phyloP scores from a whole-genome alignment of 2,888 invertebrate genomes.

The Apocheima hispidaria region DNA sequence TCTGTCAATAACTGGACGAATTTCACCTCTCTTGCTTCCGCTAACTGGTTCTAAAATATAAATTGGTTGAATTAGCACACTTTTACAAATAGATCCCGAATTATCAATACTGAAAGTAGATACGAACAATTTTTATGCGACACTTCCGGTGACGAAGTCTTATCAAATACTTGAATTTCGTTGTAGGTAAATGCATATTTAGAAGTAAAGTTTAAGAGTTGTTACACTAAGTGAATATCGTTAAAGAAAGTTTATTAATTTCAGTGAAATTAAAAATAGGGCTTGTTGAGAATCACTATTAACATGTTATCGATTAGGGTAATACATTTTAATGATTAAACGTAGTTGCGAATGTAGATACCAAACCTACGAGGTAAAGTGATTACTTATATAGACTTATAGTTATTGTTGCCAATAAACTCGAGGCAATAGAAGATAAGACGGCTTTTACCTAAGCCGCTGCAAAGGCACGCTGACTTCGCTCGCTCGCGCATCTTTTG shows the following conservation, averaged over 20 bases:
- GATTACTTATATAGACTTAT: background rate
- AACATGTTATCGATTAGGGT: constrained; percentile 4
- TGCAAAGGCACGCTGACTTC: too few relatives aligned
- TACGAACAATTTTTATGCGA: background rate
- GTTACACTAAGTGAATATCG: too few relatives aligned
- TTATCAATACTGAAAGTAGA: background rate
- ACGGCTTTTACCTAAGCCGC: background rate
- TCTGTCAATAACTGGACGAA: constrained; percentile 70
- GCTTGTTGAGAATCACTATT: background rate
- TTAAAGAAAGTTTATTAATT: background rate
- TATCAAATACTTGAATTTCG: constrained; percentile 5
- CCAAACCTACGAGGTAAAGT: background rate
- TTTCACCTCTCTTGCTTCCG: constrained; percentile 74
- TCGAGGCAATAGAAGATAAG: background rate
- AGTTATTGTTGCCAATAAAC: background rate
- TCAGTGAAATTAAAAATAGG: background rate
- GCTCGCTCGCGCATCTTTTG: too few relatives aligned
- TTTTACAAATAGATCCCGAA: background rate
- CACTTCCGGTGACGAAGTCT: background rate
- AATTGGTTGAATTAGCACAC: constrained; percentile 27
- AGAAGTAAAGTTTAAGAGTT: background rate
- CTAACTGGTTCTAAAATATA: constrained; percentile 71
- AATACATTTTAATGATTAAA: too few relatives aligned
- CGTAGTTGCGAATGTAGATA: too few relatives aligned
- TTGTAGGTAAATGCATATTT: background rate